Conservation (phyloP, 2,113 vertebrate species). For the Aplodontia rufa region DNA sequence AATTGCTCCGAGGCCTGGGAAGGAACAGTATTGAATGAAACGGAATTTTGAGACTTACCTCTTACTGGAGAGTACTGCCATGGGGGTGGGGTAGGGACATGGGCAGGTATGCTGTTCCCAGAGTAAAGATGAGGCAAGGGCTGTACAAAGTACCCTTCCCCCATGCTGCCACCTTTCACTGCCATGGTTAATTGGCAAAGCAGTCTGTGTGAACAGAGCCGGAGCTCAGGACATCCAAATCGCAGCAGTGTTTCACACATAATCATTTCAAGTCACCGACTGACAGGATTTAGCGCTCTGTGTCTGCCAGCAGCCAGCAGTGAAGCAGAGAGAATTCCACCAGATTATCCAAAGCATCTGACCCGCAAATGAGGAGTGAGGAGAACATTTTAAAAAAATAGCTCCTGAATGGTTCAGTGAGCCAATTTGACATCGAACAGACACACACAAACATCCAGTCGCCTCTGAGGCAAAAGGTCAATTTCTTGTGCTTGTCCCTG, state of each 20-base stretch:
- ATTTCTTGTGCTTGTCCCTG: slow-evolving; percentile 55
- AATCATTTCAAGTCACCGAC: slow-evolving; percentile 56
- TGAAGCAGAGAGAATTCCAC: slow-evolving; percentile 76
- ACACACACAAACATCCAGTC: slow-evolving; percentile 63
- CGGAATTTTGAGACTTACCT: not conserved
- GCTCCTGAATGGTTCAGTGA: slow-evolving; percentile 46
- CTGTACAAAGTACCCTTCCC: not conserved
- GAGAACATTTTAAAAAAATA: slow-evolving; percentile 65
- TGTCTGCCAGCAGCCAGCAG: slow-evolving; percentile 68
- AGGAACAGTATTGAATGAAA: not conserved
- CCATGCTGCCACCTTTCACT: not conserved
- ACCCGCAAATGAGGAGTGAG: slow-evolving; percentile 73
- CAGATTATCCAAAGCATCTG: slow-evolving; percentile 73
- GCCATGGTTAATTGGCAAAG: not conserved
- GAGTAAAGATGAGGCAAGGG: not conserved
- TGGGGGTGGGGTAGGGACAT: not conserved
- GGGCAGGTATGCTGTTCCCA: not conserved
- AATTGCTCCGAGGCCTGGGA: not conserved
- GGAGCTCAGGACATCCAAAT: not conserved
- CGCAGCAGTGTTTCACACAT: slow-evolving; percentile 65
- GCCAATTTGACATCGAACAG: slow-evolving; percentile 56
- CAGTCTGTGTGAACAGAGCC: not conserved
- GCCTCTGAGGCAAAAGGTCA: slow-evolving; percentile 72
- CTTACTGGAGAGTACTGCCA: not conserved
- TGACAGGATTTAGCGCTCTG: slow-evolving; percentile 64